Evolutionary conservation across 2,113 vertebrate species (phyloP).

Genomic region (Nycticebus coucang): DNA sequence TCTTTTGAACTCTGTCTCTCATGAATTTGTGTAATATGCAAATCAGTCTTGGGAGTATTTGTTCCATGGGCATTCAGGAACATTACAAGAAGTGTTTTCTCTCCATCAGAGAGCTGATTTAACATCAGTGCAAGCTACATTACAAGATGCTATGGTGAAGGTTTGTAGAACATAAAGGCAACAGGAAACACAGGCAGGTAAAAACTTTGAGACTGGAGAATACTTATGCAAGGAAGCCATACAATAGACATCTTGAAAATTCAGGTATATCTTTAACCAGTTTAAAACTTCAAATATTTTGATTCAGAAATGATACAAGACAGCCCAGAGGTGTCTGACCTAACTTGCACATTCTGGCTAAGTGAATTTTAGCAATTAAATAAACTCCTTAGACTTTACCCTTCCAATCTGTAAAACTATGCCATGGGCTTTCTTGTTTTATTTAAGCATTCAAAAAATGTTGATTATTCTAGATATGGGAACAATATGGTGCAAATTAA

Average conservation of each 20-base stretch:
- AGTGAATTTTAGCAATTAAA: not conserved
- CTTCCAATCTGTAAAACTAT: not conserved
- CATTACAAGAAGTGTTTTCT: not conserved
- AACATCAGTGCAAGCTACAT: not conserved
- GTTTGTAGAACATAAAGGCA: not conserved
- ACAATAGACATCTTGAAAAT: not conserved
- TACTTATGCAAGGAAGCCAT: not conserved
- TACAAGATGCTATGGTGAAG: not conserved
- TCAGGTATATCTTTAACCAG: not conserved
- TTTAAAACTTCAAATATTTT: not conserved
- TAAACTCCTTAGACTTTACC: not conserved
- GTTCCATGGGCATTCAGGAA: rapidly evolving
- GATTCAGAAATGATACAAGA: not conserved
- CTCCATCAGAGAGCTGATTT: not conserved
- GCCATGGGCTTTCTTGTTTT: not conserved
- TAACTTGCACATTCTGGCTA: not conserved
- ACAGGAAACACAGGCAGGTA: rapidly evolving
- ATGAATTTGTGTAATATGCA: not conserved
- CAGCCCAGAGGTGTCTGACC: not conserved
- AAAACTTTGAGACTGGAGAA: not conserved
- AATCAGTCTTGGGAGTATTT: not conserved
- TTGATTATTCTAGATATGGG: not conserved
- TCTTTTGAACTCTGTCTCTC: not conserved
- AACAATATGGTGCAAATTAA: not conserved
- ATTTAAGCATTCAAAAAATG: not conserved